Percentiles rank a stretch among this genome's conserved stretches.
phyloP scores from a whole-genome alignment of 2,113 vertebrate genomes.

The Scalopus aquaticus region DNA sequence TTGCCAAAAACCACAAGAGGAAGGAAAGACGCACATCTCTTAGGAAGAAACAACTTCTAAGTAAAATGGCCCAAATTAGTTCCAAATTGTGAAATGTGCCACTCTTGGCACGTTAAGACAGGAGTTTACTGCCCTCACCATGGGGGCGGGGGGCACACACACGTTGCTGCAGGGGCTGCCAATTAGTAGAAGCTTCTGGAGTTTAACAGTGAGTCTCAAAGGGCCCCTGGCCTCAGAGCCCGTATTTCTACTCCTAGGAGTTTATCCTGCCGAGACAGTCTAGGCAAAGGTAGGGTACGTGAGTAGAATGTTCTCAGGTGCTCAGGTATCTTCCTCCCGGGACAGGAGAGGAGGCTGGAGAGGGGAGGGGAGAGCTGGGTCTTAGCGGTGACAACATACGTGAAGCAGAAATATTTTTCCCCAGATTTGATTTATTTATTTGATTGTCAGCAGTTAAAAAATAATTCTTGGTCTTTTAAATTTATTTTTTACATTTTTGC shows the following conservation, averaged over 20 bases:
- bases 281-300: rapidly evolving
- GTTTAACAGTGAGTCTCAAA: not conserved
- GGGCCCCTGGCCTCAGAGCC: not conserved
- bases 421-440: too few relatives aligned
- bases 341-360: rapidly evolving
- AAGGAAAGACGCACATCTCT: not conserved
- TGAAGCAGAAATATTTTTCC: not conserved
- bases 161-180: not conserved
- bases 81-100: not conserved
- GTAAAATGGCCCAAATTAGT: not conserved
- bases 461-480: too few relatives aligned
- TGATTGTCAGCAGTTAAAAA: too few relatives aligned
- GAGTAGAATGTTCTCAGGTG: not conserved
- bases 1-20: not conserved
- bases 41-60: not conserved
- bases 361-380: too few relatives aligned
- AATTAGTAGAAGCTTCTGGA: not conserved
- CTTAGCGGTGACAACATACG: rapidly evolving
- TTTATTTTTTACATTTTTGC: too few relatives aligned
- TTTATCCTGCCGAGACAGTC: not conserved
- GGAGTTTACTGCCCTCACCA: rapidly evolving
- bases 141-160: rapidly evolving
- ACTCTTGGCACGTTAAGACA: not conserved
- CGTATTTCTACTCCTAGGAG: not conserved
- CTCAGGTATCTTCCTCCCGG: not conserved